Conservation (phyloP, 2,888 invertebrate genomes). For the Danaus chrysippus region DNA sequence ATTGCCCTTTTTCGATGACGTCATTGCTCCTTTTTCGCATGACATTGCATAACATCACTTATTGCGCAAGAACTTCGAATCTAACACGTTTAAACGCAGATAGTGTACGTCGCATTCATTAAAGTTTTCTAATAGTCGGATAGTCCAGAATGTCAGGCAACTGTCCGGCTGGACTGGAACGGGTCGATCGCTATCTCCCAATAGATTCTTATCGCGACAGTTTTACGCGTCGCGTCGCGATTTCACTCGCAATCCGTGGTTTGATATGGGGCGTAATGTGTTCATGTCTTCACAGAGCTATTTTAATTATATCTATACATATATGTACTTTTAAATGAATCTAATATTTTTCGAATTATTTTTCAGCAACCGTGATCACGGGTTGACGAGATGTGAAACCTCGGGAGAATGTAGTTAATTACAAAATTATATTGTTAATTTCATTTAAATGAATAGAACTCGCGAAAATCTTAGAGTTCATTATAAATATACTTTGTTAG, state of each 20-base stretch:
- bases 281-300: slow-evolving; percentile 31
- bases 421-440: slow-evolving; percentile 18
- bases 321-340: no score
- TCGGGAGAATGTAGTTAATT: no score
- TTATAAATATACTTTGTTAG: no score
- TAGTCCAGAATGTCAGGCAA: slow-evolving; percentile 58
- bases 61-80: no score
- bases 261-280: slow-evolving; percentile 33
- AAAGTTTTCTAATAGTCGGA: slow-evolving; percentile 44
- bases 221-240: slow-evolving; percentile 67
- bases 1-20: no score
- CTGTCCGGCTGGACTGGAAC: slow-evolving; percentile 51
- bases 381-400: no score
- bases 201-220: slow-evolving; percentile 72
- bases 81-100: neutral
- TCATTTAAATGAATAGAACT: no score
- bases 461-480: no score
- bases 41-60: no score
- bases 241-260: slow-evolving; percentile 51
- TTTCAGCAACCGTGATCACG: no score
- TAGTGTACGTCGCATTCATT: slow-evolving; percentile 39
- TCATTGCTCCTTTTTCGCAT: no score
- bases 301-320: slow-evolving; percentile 30
- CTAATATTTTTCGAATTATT: no score
- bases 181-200: slow-evolving; percentile 63